Base-by-base conservation (phyloP, 2,888 invertebrate genomes). In the Drosophila monieri region DNA sequence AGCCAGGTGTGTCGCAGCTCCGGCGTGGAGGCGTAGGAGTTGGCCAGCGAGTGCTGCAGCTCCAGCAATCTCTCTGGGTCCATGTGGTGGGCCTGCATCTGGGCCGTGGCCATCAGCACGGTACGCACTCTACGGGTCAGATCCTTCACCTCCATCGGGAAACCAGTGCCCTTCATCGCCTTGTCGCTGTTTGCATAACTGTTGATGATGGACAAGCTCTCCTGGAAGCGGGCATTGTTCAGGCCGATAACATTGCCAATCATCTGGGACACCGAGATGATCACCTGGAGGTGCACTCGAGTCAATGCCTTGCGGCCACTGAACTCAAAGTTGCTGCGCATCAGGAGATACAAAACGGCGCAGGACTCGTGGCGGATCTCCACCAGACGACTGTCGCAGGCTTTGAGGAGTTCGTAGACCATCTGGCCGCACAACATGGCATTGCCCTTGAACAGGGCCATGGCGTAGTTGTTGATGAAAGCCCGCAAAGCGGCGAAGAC, bases 1-100 rank as follows among this genome's bases (percentile, higher is more conserved):
- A 99, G 94, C 98, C 98, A 98, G 0, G 98, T 98, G 91, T 97
- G 97, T 0, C 99, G 93, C 65, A 99, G 92, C 84, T 98, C 97
- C 0, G 99, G 98, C 0, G 98, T 98, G 39, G 97, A 97, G 46
- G 98, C 97, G 87, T 97, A 97, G 0, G 97, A 97, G 91, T 97
- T 97, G 3, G 98, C 98, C 73, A 98, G 92, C 66, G 97, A 96
- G 90, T 97, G 96, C 90, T 98, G 98, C 65, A 98, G 92, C 91
- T 98, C 98, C 0, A 97, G 95, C 73, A 98, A 91, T 92, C 97
- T 96, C 89, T 98, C 97, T 6, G 98, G 97, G 90, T 99, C 98
- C 62, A 92, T 97, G 93, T 97, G 94, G 91, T 98, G 94, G 88
- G 98, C 94, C 75, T 96, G 95, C 94, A 99, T 96, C 79, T 98